A percentile compares a stretch with the other conserved stretches of the same genome.
phyloP scores from a whole-genome alignment of 2,888 invertebrate genomes.

The Cantharis rustica region DNA sequence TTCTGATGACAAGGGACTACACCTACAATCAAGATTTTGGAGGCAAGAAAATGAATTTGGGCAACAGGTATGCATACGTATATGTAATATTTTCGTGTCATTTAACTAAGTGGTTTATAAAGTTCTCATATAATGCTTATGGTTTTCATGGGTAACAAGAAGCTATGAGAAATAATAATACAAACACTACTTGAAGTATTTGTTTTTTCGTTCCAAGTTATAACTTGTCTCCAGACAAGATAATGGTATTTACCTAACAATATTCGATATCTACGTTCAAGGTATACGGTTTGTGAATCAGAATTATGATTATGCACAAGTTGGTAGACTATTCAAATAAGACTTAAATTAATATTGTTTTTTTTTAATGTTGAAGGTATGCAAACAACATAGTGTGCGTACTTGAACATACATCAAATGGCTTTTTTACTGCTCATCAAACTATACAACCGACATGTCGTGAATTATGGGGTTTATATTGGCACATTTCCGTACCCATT shows the following conservation, averaged over 20 bases:
- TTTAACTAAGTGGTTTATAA: constrained; percentile 4
- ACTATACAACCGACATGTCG: not conserved
- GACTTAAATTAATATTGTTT: constrained; percentile 8
- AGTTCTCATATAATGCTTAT: not conserved
- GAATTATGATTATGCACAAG: constrained; percentile 17
- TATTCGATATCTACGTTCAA: constrained; percentile 32
- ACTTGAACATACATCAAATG: constrained; percentile 4
- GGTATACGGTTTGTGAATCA: constrained; percentile 19
- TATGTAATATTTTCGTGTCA: not conserved
- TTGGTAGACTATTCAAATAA: constrained; percentile 17
- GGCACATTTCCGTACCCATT: not conserved
- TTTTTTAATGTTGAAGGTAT: constrained; percentile 11
- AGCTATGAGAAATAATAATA: constrained; percentile 47
- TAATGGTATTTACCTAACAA: constrained; percentile 51
- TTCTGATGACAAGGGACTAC: not conserved
- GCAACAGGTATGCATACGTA: not conserved
- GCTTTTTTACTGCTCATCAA: constrained; percentile 5
- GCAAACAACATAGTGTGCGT: constrained; percentile 1
- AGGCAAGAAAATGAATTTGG: not conserved
- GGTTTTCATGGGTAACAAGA: constrained; percentile 8
- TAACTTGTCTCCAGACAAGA: constrained; percentile 45
- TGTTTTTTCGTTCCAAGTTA: constrained; percentile 39
- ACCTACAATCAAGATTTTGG: not conserved
- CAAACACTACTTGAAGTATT: constrained; percentile 47
- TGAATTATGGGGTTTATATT: not conserved